These are phyloP conservation scores for Stegodyphus mimosarum DNA, from an alignment of 1,140 invertebrate genomes.

Conservation along the genomic window DNA sequence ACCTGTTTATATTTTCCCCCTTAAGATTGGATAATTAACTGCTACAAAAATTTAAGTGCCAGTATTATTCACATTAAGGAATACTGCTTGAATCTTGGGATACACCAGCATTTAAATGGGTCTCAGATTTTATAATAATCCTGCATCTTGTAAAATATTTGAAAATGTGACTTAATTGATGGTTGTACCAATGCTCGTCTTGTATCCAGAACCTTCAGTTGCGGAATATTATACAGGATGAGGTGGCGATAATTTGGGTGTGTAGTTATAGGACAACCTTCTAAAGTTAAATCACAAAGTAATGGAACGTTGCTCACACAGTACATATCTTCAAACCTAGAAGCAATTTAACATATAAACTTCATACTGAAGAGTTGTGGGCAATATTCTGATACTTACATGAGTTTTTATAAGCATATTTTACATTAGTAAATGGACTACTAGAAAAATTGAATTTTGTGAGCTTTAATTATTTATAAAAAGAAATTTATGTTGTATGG, in stretches of 20 bases:
- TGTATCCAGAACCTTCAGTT: slow-evolving; percentile 56
- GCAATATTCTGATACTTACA: not conserved
- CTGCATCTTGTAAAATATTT: not conserved
- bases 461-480: too few species aligned
- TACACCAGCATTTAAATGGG: not conserved
- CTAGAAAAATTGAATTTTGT: not conserved
- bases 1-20: too few species aligned
- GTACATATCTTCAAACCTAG: slow-evolving; percentile 59
- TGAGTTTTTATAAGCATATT: not conserved
- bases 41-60: not conserved
- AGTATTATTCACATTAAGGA: not conserved
- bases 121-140: not conserved
- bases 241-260: slow-evolving; percentile 56
- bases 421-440: not conserved
- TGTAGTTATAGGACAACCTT: slow-evolving; percentile 54
- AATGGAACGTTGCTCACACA: slow-evolving; percentile 53
- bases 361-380: not conserved
- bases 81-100: not conserved
- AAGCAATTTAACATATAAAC: not conserved
- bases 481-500: too few species aligned
- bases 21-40: not conserved
- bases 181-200: slow-evolving; percentile 54
- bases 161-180: not conserved
- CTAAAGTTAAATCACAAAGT: slow-evolving; percentile 59
- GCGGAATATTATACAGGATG: slow-evolving; percentile 50